phyloP scores from a whole-genome alignment of 2,797 vertebrate species.

The Neosalanx taihuensis region DNA sequence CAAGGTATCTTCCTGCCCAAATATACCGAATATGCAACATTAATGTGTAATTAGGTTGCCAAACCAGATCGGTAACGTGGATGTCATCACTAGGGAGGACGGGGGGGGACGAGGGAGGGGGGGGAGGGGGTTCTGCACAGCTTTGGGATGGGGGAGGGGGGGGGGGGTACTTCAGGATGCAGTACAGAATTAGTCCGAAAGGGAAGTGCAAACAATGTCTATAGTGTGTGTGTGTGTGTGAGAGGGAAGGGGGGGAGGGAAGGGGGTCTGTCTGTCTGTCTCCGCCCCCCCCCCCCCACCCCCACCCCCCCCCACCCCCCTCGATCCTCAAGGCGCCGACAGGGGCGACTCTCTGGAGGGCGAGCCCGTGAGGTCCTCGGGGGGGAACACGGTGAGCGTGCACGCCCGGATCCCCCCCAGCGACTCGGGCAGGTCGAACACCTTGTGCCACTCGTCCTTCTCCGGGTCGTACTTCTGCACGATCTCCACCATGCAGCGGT shows the following conservation, averaged over 20 bases:
- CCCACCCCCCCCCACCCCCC: conserved; percentile 49
- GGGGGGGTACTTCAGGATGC: conserved; percentile 44
- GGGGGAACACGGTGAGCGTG: conserved; percentile 95
- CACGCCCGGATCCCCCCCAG: conserved; percentile 96
- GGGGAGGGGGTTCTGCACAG: conserved; percentile 58
- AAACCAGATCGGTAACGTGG: conserved; percentile 60
- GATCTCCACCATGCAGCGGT: conserved; percentile 99
- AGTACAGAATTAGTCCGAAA: conserved; percentile 65
- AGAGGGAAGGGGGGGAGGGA: neutral
- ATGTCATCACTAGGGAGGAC: conserved; percentile 46
- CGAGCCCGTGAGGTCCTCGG: conserved; percentile 87
- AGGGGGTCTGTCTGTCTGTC: neutral
- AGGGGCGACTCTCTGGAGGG: conserved; percentile 94
- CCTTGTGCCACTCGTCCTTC: conserved; percentile 98
- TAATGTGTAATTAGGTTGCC: conserved; percentile 69
- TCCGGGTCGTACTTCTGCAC: conserved; percentile 98
- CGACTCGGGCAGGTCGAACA: conserved; percentile 96
- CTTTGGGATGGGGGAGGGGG: conserved; percentile 36
- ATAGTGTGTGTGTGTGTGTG: conserved; percentile 49
- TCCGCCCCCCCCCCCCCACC: too few species aligned
- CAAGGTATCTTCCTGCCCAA: conserved; percentile 73
- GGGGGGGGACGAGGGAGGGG: neutral
- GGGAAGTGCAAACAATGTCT: conserved; percentile 75
- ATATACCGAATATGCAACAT: conserved; percentile 67
- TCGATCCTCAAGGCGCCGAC: conserved; percentile 85